Conservation (phyloP, 2,797 vertebrate species). For the Meriones psammophilus region DNA sequence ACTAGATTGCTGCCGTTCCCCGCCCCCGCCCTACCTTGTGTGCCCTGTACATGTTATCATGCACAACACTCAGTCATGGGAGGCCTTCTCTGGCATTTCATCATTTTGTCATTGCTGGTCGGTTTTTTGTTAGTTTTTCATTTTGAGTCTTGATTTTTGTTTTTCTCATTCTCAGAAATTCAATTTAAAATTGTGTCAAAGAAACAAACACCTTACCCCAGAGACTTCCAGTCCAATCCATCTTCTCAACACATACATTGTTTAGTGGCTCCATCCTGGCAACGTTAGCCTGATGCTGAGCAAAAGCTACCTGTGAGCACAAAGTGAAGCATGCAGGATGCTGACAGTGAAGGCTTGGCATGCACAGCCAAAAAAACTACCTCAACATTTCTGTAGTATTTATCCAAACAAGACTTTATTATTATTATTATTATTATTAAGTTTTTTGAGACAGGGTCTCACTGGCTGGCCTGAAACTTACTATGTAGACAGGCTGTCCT, state of each 20-base stretch:
- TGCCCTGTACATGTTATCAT: background rate
- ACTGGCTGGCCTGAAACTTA: background rate
- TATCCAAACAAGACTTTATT: background rate
- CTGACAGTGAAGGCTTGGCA: fast-evolving
- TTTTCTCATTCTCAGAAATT: conserved; percentile 35
- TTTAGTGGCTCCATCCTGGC: conserved; percentile 90
- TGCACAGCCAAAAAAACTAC: background rate
- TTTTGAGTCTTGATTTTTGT: background rate
- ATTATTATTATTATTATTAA: background rate
- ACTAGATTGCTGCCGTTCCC: no score
- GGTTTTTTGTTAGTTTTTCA: background rate
- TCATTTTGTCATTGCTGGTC: background rate
- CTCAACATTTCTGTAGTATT: background rate
- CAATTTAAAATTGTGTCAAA: background rate
- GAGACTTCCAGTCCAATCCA: conserved; percentile 93
- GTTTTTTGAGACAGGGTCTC: background rate
- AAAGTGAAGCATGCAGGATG: background rate
- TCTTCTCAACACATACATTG: conserved; percentile 86
- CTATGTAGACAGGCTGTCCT: background rate
- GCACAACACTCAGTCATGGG: background rate
- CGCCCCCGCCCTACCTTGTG: background rate
- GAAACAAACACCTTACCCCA: conserved; percentile 88
- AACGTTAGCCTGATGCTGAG: conserved; percentile 93
- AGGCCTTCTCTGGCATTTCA: background rate
- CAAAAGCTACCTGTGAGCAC: conserved; percentile 92